phyloP scores from a whole-genome alignment of 2,113 vertebrate genomes.

The Marmota monax region DNA sequence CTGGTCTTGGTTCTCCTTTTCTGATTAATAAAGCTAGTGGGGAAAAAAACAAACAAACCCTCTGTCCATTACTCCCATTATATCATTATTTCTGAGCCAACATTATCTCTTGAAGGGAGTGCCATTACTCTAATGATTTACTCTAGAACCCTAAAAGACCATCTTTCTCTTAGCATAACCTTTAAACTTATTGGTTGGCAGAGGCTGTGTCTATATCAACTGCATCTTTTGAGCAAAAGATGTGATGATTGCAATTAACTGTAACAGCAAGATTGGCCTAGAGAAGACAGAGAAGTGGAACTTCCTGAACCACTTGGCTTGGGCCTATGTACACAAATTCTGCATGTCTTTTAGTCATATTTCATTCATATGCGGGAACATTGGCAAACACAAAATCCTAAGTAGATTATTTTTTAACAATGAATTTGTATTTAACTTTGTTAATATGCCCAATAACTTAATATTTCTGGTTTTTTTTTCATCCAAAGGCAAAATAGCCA shows the following conservation, averaged over 20 bases:
- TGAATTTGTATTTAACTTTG: neutral
- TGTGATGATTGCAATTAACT: neutral
- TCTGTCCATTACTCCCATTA: neutral
- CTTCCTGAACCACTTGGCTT: neutral
- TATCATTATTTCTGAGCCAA: neutral
- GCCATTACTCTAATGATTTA: neutral
- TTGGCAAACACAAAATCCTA: neutral
- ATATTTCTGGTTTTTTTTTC: neutral
- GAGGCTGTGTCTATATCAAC: neutral
- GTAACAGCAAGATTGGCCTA: slow-evolving; percentile 3
- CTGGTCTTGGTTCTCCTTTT: neutral
- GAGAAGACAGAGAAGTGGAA: neutral
- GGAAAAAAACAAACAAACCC: neutral
- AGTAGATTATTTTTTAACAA: neutral
- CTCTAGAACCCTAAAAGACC: neutral
- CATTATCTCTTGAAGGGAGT: neutral
- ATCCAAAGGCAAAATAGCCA: neutral
- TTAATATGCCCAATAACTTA: neutral
- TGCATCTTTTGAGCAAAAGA: slow-evolving; percentile 15
- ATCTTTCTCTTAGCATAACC: slow-evolving; percentile 23
- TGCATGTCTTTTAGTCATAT: neutral
- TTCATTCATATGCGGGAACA: slow-evolving; percentile 16
- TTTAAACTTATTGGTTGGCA: neutral
- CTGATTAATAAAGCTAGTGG: slow-evolving; percentile 19
- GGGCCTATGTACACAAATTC: neutral